Evolutionary conservation across 1,140 invertebrate species (phyloP).

Genomic region (Lanistes nyassanus): DNA sequence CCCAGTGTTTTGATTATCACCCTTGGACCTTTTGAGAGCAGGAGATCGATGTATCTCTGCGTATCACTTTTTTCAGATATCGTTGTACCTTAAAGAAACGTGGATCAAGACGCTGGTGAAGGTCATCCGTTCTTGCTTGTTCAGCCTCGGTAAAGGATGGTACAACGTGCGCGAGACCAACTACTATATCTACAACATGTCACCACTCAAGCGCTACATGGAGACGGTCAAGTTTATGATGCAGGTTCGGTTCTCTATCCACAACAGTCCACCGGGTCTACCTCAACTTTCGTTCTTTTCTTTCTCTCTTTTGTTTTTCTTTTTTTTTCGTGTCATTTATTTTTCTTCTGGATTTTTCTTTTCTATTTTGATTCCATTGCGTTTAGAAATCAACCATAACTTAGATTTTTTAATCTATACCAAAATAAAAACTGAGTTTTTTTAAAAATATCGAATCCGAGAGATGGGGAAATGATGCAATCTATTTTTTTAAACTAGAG

Average conservation of each 20-base stretch:
- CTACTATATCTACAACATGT: constrained; percentile 77
- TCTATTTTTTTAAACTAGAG: too few relatives aligned
- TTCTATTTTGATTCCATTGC: not conserved
- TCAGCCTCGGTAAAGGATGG: constrained; percentile 81
- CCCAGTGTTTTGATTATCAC: too few relatives aligned
- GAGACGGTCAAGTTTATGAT: constrained; percentile 77
- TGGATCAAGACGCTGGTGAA: constrained; percentile 76
- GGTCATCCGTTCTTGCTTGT: constrained; percentile 74
- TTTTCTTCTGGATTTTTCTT: not conserved
- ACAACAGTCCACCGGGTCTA: not conserved
- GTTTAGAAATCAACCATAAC: too few relatives aligned
- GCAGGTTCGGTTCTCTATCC: constrained; percentile 72
- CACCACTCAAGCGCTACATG: constrained; percentile 79
- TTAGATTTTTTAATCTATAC: too few relatives aligned
- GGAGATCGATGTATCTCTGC: not conserved
- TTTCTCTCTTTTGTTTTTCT: too few relatives aligned
- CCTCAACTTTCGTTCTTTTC: not conserved
- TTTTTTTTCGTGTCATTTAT: not conserved
- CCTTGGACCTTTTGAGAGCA: not conserved
- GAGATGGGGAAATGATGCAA: too few relatives aligned
- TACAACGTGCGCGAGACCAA: constrained; percentile 78
- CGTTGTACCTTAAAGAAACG: constrained; percentile 75
- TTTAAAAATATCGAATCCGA: too few relatives aligned
- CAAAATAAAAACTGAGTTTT: too few relatives aligned
- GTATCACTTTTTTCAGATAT: constrained; percentile 66